Conservation (phyloP, 2,888 invertebrate species). For the Salticus scenicus region DNA sequence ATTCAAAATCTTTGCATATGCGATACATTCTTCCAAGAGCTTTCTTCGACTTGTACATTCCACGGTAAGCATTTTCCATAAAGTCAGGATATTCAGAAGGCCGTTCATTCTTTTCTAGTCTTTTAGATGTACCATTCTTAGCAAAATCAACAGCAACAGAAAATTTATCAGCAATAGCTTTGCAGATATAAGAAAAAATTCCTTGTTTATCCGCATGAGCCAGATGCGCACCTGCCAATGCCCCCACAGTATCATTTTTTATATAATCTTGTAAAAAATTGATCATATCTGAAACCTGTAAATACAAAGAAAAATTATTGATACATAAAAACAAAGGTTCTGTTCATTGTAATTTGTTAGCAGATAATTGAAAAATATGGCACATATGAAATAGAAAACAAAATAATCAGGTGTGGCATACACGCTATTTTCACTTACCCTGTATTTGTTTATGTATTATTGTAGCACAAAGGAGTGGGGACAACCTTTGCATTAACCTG, state of each 20-base stretch:
- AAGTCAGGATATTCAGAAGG: conserved; percentile 70
- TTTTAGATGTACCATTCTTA: conserved; percentile 66
- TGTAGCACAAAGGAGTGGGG: no score
- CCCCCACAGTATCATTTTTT: conserved; percentile 70
- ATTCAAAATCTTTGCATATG: conserved; percentile 55
- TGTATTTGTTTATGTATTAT: no score
- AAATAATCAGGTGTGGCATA: no score
- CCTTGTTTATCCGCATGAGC: conserved; percentile 64
- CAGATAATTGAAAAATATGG: background rate
- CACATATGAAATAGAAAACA: background rate
- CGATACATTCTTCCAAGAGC: conserved; percentile 71
- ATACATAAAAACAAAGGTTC: background rate
- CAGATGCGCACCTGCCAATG: conserved; percentile 71
- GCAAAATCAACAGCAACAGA: conserved; percentile 70
- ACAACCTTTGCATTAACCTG: no score
- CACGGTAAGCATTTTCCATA: conserved; percentile 67
- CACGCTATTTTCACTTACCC: no score
- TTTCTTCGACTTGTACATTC: conserved; percentile 68
- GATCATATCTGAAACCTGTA: conserved; percentile 64
- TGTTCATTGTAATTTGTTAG: background rate
- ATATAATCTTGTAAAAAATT: conserved; percentile 67
- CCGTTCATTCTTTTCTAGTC: conserved; percentile 51
- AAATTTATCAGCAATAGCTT: conserved; percentile 63
- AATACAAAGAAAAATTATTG: conserved; percentile 16
- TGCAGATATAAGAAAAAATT: conserved; percentile 45